Base-by-base conservation (phyloP, 2,113 vertebrate genomes). In the Mesitornis unicolor region DNA sequence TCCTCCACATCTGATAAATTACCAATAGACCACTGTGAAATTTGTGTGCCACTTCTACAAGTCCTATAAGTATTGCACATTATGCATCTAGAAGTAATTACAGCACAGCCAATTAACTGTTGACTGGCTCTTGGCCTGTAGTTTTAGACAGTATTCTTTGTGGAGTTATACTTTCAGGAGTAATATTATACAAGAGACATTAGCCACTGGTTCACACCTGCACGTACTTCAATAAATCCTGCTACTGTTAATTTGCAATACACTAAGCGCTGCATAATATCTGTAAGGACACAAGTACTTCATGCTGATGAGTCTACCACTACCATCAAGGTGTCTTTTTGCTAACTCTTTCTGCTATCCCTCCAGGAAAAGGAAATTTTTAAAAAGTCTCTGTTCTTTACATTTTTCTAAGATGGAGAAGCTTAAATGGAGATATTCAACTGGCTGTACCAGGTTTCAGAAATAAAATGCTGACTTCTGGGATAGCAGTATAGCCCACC, bases 81-180 rank as follows among this genome's bases (percentile, higher is more conserved):
- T 90, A 95, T 81, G 69, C 87, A 96, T 88, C 92, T 89, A 94
- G 88, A 96, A 96, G 86, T 94, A 97, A 95, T 95, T 96, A 96
- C 92, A 96, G 93, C 78, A 86, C 88, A 93, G 73, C 83, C 88
- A 97, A 96, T 97, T 96, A 96, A 96, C 93, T 94, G 86, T 95
- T 97, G 92, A 92, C 93, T 96, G 92, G 86, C 92, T 96, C 93
- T 84, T 96, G 94, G 88, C 93, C 90, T 95, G 88, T 92, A 92
- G 92, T 93, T 94, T 80, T 81, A 96, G 86, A 84, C 80, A 89
- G 80, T 84, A 94, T 93, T 93, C 90, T 96, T 96, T 53, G 73
- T 84, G 95, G 80, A 96, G 69, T 76, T 96, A 73, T 97, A 95
- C 76, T 96, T 95, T 69, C 85, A 93, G 71, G 79, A 95, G 75